Conservation (phyloP, 2,113 vertebrate genomes). For the Hyperopisus bebe region DNA sequence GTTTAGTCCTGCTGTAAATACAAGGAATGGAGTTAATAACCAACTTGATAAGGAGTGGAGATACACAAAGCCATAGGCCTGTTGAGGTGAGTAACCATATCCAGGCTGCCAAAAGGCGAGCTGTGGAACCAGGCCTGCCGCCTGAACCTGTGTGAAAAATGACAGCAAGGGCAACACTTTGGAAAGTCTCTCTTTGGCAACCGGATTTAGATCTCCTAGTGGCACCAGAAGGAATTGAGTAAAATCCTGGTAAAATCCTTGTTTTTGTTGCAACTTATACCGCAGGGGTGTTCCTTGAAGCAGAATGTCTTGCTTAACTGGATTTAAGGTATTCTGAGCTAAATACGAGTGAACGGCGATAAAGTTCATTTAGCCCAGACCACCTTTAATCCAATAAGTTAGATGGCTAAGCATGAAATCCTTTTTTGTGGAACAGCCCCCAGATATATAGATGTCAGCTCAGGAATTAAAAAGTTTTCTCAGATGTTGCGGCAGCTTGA, state of each 20-base stretch:
- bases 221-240: not conserved
- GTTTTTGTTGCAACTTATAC: not conserved
- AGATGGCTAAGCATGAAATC: not conserved
- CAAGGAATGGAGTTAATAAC: not conserved
- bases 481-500: not conserved
- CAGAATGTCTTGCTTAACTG: not conserved
- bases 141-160: not conserved
- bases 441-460: not conserved
- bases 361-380: not conserved
- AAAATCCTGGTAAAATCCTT: not conserved
- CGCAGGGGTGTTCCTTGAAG: not conserved
- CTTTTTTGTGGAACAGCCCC: not conserved
- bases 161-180: not conserved
- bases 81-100: not conserved
- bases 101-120: not conserved
- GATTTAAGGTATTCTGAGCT: not conserved
- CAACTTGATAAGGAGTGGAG: constrained; percentile 2
- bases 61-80: not conserved
- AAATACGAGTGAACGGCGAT: not conserved
- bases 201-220: not conserved
- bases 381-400: not conserved
- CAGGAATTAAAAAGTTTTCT: not conserved
- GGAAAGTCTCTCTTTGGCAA: not conserved
- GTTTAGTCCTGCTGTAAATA: not conserved
- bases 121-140: not conserved